Percentiles rank a stretch among this genome's conserved stretches.
These are phyloP conservation scores for Mixornis gularis DNA, from an alignment of 2,113 vertebrate genomes.

Conservation along the genomic window DNA sequence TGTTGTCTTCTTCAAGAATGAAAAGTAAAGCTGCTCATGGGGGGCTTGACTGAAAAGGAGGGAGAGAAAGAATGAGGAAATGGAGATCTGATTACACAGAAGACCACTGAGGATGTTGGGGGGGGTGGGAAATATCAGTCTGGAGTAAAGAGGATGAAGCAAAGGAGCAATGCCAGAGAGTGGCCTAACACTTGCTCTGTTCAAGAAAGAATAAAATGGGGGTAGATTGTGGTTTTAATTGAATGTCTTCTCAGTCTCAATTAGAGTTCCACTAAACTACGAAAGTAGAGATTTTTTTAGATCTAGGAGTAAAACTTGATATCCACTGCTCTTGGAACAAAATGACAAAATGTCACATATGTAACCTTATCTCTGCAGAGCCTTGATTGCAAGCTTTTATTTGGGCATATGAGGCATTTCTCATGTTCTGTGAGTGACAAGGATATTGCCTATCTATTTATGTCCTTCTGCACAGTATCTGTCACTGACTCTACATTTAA, in stretches of 20 bases:
- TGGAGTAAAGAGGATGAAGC: background rate
- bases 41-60: background rate
- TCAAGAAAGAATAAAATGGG: background rate
- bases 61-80: background rate
- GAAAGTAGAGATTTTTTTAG: background rate
- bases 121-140: background rate
- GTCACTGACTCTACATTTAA: background rate
- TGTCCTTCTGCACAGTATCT: background rate
- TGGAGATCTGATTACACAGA: background rate
- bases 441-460: conserved; percentile 21
- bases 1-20: background rate
- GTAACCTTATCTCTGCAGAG: background rate
- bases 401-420: background rate
- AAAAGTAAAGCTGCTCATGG: background rate
- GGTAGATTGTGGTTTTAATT: background rate
- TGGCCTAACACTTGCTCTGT: background rate
- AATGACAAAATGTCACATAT: background rate
- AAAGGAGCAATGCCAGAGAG: background rate
- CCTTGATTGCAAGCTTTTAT: background rate
- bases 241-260: background rate
- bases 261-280: background rate
- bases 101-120: background rate
- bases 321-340: background rate
- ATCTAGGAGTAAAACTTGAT: background rate
- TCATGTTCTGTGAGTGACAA: background rate